A percentile compares a stretch with the other conserved stretches of the same genome.
Evolutionary conservation across 2,888 invertebrate genomes (phyloP).

Genomic region (Nebria salina): DNA sequence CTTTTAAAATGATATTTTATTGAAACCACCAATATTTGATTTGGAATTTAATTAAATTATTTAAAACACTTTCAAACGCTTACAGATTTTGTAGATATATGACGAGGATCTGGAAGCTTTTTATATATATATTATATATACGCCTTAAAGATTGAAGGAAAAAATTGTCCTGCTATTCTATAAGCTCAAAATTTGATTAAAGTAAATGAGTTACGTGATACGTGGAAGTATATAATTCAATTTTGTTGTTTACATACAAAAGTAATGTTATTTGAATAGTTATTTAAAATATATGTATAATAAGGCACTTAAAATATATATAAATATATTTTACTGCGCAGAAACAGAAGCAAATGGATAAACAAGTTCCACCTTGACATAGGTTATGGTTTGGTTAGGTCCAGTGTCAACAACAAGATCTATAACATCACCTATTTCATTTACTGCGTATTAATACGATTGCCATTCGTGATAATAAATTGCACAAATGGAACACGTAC

Average conservation of each 20-base stretch:
- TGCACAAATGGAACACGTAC: not conserved
- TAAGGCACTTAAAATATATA: not conserved
- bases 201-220: slow-evolving; percentile 21
- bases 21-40: too few relatives aligned
- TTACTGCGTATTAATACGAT: not conserved
- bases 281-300: slow-evolving; percentile 6
- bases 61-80: too few relatives aligned
- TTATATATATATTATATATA: too few relatives aligned
- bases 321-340: slow-evolving; percentile 5
- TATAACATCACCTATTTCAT: not conserved
- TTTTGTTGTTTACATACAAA: not conserved
- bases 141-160: too few relatives aligned
- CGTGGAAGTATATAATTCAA: not conserved
- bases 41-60: too few relatives aligned
- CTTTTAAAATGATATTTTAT: too few relatives aligned
- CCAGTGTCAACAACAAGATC: slow-evolving; percentile 10
- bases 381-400: slow-evolving; percentile 19
- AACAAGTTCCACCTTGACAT: slow-evolving; percentile 24
- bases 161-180: too few relatives aligned
- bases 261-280: not conserved
- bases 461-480: not conserved
- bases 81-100: too few relatives aligned
- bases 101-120: too few relatives aligned
- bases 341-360: slow-evolving; percentile 7
- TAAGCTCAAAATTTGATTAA: not conserved